Conservation (phyloP, 2,113 vertebrate species). For the Bubalus kerabau region DNA sequence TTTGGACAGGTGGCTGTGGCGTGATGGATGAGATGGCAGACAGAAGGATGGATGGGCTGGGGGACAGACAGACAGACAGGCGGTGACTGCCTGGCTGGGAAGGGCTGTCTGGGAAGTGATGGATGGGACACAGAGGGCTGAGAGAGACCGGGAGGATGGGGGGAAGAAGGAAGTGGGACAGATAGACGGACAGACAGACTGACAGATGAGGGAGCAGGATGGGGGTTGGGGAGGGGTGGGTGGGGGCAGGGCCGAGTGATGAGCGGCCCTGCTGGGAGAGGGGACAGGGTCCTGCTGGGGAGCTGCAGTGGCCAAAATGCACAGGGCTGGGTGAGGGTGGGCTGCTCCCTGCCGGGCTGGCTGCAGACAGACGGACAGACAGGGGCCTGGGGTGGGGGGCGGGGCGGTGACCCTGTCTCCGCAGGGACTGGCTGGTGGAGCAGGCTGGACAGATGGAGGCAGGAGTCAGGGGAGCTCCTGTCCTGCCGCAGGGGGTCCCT, state of each 20-base stretch:
- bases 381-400: neutral
- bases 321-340: neutral
- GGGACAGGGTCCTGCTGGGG: neutral
- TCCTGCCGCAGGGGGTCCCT: neutral
- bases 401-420: neutral
- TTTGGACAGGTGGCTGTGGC: neutral
- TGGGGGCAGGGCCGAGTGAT: neutral
- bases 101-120: constrained; percentile 54
- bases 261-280: constrained; percentile 34
- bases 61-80: neutral
- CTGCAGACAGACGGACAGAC: neutral
- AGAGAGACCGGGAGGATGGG: neutral
- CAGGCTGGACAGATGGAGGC: neutral
- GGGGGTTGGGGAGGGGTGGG: neutral
- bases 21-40: constrained; percentile 32
- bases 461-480: neutral
- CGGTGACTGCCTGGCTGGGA: constrained; percentile 37
- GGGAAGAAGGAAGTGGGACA: constrained; percentile 13
- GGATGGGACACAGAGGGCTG: constrained; percentile 45
- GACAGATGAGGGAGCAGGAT: neutral
- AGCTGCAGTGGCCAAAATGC: neutral
- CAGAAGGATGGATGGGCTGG: constrained; percentile 46
- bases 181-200: constrained; percentile 44
- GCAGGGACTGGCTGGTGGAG: neutral
- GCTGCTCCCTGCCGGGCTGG: neutral